Evolutionary conservation across 2,113 vertebrate species (phyloP).

Genomic region (Ranitomeya variabilis): DNA sequence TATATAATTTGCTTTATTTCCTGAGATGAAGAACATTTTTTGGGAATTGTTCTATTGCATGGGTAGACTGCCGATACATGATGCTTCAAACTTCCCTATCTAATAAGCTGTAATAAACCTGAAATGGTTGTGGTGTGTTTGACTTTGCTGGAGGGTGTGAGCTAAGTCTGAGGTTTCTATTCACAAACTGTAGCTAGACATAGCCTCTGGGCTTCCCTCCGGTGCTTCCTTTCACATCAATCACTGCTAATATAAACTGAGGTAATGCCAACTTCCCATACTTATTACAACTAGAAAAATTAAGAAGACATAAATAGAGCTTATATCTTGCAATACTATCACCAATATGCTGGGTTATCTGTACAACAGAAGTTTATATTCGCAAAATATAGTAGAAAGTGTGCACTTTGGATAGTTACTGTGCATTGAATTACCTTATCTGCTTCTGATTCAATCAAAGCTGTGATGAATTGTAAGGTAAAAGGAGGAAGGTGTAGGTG

Average conservation of each 20-base stretch:
- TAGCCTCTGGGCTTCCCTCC: background rate
- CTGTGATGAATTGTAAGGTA: background rate
- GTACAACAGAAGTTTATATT: background rate
- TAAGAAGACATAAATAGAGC: background rate
- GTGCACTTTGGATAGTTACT: background rate
- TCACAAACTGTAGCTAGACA: slow-evolving; percentile 9
- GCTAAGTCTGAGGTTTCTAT: slow-evolving; percentile 2
- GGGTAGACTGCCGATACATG: background rate
- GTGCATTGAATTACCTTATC: too few relatives aligned
- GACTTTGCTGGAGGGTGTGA: slow-evolving; percentile 22
- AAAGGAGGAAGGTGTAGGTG: too few relatives aligned
- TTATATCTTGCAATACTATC: background rate
- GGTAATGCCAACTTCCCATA: background rate
- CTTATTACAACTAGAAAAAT: background rate
- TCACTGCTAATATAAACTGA: background rate
- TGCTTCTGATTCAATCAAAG: background rate
- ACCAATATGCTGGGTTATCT: background rate
- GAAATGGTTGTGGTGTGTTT: background rate
- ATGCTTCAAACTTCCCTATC: background rate
- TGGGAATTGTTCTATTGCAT: background rate
- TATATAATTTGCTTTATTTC: background rate
- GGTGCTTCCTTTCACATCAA: background rate
- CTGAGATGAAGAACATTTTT: background rate
- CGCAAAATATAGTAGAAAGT: background rate
- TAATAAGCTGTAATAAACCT: slow-evolving; percentile 10